phyloP scores from a whole-genome alignment of 2,797 vertebrate species.

The Spheniscus humboldti region DNA sequence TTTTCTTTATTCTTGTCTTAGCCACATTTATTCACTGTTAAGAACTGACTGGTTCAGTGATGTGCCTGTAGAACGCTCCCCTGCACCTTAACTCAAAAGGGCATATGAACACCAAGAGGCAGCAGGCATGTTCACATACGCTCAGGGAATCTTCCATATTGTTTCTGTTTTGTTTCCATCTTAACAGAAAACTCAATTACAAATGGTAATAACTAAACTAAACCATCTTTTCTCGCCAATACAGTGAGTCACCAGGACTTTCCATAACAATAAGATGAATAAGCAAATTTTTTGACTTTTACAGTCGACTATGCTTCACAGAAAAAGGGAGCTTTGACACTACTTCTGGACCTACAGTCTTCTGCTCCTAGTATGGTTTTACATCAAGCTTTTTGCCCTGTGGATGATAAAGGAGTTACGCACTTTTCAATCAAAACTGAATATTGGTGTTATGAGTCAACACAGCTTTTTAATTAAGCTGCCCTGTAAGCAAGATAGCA shows the following conservation, averaged over 20 bases:
- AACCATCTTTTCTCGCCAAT: not conserved
- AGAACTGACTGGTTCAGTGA: not conserved
- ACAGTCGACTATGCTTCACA: not conserved
- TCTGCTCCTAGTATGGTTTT: not conserved
- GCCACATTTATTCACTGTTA: not conserved
- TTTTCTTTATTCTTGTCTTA: not conserved
- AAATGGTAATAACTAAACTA: slow-evolving; percentile 12
- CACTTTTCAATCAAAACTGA: not conserved
- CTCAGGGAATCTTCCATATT: not conserved
- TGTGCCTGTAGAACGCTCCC: not conserved
- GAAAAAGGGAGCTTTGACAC: not conserved
- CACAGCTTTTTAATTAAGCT: slow-evolving; percentile 44
- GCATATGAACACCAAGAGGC: not conserved
- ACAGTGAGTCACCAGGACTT: slow-evolving; percentile 37
- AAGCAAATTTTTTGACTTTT: slow-evolving; percentile 25
- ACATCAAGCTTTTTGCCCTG: not conserved
- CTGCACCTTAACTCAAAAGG: not conserved
- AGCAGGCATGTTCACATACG: not conserved
- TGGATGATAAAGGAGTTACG: not conserved
- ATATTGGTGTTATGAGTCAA: slow-evolving; percentile 53
- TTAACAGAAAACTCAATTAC: slow-evolving; percentile 28
- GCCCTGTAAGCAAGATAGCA: slow-evolving; percentile 57
- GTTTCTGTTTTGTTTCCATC: slow-evolving; percentile 47
- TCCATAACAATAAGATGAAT: slow-evolving; percentile 14
- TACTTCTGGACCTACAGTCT: not conserved